These are phyloP conservation scores for Phymorhynchus buccinoides DNA, from an alignment of 1,140 invertebrate species.

Conservation along the genomic window DNA sequence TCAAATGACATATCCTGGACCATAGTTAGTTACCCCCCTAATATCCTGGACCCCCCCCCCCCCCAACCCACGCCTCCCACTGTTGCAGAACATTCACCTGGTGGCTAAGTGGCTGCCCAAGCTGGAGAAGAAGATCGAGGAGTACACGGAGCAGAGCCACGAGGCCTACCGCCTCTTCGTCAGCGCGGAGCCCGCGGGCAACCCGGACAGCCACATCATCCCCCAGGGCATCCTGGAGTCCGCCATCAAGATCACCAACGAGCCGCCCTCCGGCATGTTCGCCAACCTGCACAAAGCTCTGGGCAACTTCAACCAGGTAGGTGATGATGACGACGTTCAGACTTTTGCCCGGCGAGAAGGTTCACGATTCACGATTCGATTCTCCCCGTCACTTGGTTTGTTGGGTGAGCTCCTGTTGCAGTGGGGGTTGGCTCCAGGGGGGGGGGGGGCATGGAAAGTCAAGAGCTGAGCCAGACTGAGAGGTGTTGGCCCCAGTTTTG, in stretches of 20 bases:
- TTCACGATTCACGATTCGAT: background rate
- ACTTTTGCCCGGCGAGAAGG: too few species aligned
- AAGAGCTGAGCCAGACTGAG: too few species aligned
- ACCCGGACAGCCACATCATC: slow-evolving; percentile 90
- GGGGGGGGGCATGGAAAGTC: background rate
- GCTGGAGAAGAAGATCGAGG: slow-evolving; percentile 94
- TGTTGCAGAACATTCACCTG: slow-evolving; percentile 90
- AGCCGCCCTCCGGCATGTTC: slow-evolving; percentile 96
- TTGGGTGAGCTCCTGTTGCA: background rate
- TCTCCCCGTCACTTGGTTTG: background rate
- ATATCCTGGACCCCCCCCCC: background rate
- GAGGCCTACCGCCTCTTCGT: slow-evolving; percentile 90
- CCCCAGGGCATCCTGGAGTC: slow-evolving; percentile 95
- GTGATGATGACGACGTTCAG: background rate
- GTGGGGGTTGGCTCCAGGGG: background rate
- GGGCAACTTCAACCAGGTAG: slow-evolving; percentile 88
- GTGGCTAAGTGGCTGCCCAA: slow-evolving; percentile 93
- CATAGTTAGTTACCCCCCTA: background rate
- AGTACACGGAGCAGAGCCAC: slow-evolving; percentile 80
- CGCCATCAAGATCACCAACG: slow-evolving; percentile 97
- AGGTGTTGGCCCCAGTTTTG: too few species aligned
- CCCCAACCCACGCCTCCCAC: background rate
- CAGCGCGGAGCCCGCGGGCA: slow-evolving; percentile 92
- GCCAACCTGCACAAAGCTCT: slow-evolving; percentile 96
- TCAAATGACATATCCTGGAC: too few species aligned